Base-by-base conservation (phyloP, 2,888 invertebrate species). In the Brenthis hecate region DNA sequence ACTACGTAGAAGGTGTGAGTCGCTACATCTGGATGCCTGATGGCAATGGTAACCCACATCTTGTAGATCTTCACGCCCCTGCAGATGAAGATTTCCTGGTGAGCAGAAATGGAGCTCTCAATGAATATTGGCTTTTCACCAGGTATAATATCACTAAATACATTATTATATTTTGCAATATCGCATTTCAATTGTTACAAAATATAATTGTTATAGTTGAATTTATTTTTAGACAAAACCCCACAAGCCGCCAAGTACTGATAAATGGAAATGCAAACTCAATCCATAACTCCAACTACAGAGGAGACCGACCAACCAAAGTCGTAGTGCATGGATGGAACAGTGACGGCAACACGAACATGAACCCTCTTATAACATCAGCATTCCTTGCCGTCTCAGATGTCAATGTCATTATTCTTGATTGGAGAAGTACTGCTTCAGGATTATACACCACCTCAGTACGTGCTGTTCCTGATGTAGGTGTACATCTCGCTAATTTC, bases 331-430 rank as follows among this genome's bases (percentile, higher is more conserved):
- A 80, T 8, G 77, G 85, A 11, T 85, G 83, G 83, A 82, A 79
- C 61, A 80, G 75, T 73, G 75, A 77, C 43, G 80, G 82, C 3
- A 75, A 75, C 67, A 76, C 78, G 2, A 68, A 66, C 2, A 71
- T 81, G 56, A 83, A 81, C 67, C 75, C 74, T 3, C 60, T 76
- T 32, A 77, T 85, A 14, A 80, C 77, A 3, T 68, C 80, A 73
- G 86, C 85, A 6, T 81, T 80, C 72, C 73, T 88, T 28, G 75
- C 74, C 0, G 77, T 77, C 2, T 73, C 69, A 16, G 77, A 79
- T 54, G 73, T 73, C 32, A 89, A 89, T 65, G 86, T 88, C 2
- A 88, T 89, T 47, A 86, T 89, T 6, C 80, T 89, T 0, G 89
- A 88, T 72, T 89, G 89, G 89, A 74, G 80, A 0, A 56, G 69